Base-by-base conservation (phyloP, 1,140 invertebrate species). In the Aphaenogaster ashmeadi region DNA sequence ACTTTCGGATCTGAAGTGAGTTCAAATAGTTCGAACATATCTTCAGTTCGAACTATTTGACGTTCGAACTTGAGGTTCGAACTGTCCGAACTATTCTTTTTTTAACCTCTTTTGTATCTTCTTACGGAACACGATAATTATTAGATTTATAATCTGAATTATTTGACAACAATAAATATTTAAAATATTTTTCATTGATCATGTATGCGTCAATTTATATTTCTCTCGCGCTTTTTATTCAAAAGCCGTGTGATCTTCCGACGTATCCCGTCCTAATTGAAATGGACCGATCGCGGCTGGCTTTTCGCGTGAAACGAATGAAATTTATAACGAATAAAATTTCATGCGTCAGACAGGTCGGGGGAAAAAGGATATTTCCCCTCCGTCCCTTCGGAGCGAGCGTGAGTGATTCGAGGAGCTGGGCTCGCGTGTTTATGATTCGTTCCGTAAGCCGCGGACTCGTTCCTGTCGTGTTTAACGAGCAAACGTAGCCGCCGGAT, bases 251-350 rank as follows among this genome's bases (percentile, higher is more conserved):
- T 27, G 3, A 84, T 50, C 47, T 75, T 60, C 7, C 66, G 9
- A 47, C 15, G 8, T 27, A 27, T 56, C 33, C 11, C 56, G 13
- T 38, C 6, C 27, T 74, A 75, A 84, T 75, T 75, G 69, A 75
- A 75, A 84, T 27, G n/a, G 74, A 84, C 44, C 41, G 38, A 54
- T 52, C 27, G 15, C 9, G 36, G 44, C 64, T 52, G 38, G 18
- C 18, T 83, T 74, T 83, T 47, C 18, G 18, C 41, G 33, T 9
- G 38, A 83, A 58, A 58, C 27, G 33, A 84, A 74, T 60, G 8
- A 60, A 84, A 84, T 84, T 74, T 84, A 84, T 84, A 75, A 84
- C n/a, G 54, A 74, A 84, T 74, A 84, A 75, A 84, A 75, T 60
- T 84, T 60, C 41, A 60, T 18, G 11, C 80, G 41, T 15, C n/a